These are phyloP conservation scores for Synchiropus splendidus DNA, from an alignment of 2,113 vertebrate species.

Conservation along the genomic window DNA sequence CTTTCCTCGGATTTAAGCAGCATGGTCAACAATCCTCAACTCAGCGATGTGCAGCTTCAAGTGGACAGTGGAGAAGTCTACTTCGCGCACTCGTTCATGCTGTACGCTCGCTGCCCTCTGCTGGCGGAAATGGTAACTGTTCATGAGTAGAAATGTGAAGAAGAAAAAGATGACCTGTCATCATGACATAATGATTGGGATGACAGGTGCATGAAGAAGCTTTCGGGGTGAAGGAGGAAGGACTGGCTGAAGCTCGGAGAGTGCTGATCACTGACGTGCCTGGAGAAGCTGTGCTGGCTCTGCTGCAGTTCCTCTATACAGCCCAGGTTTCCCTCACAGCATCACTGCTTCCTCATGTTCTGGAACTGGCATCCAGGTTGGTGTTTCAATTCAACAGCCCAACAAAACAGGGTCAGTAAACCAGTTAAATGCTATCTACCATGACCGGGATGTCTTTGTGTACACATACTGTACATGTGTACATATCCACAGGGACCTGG, in stretches of 20 bases:
- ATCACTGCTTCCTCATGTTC: slow-evolving; percentile 56
- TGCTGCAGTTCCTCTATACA: slow-evolving; percentile 81
- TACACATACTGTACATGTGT: too few species aligned
- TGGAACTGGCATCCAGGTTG: slow-evolving; percentile 78
- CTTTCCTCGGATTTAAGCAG: slow-evolving; percentile 74
- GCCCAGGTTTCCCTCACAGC: slow-evolving; percentile 52
- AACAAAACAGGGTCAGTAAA: too few species aligned
- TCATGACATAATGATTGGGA: too few species aligned
- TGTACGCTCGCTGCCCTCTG: slow-evolving; percentile 83
- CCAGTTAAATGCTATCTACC: too few species aligned
- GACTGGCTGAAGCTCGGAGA: slow-evolving; percentile 41
- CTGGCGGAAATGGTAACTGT: slow-evolving; percentile 72
- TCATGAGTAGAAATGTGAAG: too few species aligned
- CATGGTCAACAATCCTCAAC: slow-evolving; percentile 95
- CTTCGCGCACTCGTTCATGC: slow-evolving; percentile 84
- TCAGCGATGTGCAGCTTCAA: slow-evolving; percentile 93
- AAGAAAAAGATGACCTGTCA: too few species aligned
- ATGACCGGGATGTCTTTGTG: too few species aligned
- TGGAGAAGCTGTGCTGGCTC: slow-evolving; percentile 39
- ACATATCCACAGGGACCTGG: too few species aligned
- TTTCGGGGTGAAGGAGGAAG: slow-evolving; percentile 76
- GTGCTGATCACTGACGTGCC: slow-evolving; percentile 73
- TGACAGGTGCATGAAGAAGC: slow-evolving; percentile 77
- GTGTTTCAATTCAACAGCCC: slow-evolving; percentile 5
- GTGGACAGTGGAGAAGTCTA: slow-evolving; percentile 82